phyloP scores from a whole-genome alignment of 2,797 vertebrate species.

The Emys orbicularis region DNA sequence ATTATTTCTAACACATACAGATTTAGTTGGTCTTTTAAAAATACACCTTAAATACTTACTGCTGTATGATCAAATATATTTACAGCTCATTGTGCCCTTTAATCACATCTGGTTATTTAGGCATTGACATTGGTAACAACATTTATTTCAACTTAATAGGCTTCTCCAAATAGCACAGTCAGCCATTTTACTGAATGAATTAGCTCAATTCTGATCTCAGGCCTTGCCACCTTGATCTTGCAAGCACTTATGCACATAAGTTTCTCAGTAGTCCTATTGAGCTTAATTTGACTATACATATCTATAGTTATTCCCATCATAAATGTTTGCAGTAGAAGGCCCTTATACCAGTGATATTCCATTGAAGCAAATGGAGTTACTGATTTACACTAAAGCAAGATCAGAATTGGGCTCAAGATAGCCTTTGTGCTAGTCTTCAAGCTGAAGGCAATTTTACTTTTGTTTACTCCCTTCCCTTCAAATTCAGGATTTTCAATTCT shows the following conservation, averaged over 20 bases:
- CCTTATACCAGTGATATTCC: background rate
- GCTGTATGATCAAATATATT: conserved; percentile 39
- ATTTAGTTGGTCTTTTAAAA: conserved; percentile 70
- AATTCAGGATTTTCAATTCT: background rate
- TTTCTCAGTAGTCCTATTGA: background rate
- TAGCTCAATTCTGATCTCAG: background rate
- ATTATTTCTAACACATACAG: conserved; percentile 58
- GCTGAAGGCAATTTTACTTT: too few species aligned
- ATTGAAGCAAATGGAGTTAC: background rate
- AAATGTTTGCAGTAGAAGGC: conserved; percentile 17
- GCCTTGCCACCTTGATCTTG: background rate
- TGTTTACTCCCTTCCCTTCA: background rate
- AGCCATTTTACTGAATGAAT: background rate
- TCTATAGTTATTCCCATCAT: background rate
- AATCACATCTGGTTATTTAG: background rate
- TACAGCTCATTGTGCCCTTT: conserved; percentile 38
- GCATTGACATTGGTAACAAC: background rate
- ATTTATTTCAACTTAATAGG: background rate
- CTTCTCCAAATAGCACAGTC: background rate
- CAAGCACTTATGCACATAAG: background rate
- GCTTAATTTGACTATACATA: background rate
- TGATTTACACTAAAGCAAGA: conserved; percentile 53
- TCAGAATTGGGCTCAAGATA: conserved; percentile 31
- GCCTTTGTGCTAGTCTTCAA: too few species aligned
- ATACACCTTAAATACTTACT: conserved; percentile 51